A percentile compares a stretch with the other conserved stretches of the same genome.
Conservation (phyloP, 2,113 vertebrate species). For the Psittacus erithacus region DNA sequence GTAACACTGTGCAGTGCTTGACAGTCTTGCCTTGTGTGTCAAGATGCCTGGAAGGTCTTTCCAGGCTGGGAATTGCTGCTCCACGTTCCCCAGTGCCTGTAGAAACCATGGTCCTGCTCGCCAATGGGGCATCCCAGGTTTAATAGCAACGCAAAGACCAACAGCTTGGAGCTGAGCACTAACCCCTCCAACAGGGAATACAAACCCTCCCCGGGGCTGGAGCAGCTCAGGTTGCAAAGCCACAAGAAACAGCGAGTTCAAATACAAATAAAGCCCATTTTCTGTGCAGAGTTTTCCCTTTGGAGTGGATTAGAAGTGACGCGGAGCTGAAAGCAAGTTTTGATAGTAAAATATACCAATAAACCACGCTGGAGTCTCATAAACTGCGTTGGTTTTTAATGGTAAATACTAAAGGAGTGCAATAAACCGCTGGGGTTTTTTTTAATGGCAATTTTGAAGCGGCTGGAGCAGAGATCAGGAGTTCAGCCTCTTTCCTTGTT, state of each 20-base stretch:
- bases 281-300: not conserved
- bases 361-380: constrained; percentile 33
- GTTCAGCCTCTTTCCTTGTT: constrained; percentile 66
- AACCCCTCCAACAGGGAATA: not conserved
- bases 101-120: not conserved
- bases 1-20: not conserved
- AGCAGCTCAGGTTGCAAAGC: not conserved
- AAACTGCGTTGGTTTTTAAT: constrained; percentile 25
- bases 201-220: not conserved
- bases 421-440: constrained; percentile 44
- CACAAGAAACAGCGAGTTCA: not conserved
- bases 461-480: constrained; percentile 64
- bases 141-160: not conserved
- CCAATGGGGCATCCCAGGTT: not conserved
- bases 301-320: not conserved
- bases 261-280: not conserved
- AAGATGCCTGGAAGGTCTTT: not conserved
- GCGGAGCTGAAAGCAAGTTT: constrained; percentile 43
- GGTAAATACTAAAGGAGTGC: constrained; percentile 43
- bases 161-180: not conserved
- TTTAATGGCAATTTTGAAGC: constrained; percentile 70
- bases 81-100: not conserved
- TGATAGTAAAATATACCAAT: constrained; percentile 11
- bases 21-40: accelerated
- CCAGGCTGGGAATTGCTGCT: not conserved